phyloP scores from a whole-genome alignment of 2,888 invertebrate genomes.

The Notocelia uddmanniana region DNA sequence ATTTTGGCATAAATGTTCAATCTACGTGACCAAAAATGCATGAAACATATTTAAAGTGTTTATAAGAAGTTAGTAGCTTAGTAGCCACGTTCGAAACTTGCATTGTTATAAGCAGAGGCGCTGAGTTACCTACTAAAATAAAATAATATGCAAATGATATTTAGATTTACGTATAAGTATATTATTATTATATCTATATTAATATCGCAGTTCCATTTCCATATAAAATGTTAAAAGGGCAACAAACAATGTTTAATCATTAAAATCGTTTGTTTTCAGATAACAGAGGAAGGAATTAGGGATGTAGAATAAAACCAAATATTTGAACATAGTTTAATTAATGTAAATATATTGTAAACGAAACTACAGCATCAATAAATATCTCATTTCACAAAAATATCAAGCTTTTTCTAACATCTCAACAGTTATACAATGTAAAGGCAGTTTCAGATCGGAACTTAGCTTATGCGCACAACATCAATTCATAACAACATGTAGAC shows the following conservation, averaged over 20 bases:
- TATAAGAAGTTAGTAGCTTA: no score
- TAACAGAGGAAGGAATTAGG: constrained; percentile 81
- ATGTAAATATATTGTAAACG: constrained; percentile 81
- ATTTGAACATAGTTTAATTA: constrained; percentile 81
- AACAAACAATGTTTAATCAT: neutral
- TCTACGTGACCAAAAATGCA: neutral
- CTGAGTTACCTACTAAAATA: no score
- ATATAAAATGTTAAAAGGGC: no score
- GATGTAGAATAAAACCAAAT: constrained; percentile 66
- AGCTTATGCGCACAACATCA: constrained; percentile 55
- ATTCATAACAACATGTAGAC: constrained; percentile 57
- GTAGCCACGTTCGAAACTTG: no score
- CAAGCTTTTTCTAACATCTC: constrained; percentile 76
- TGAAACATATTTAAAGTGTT: neutral
- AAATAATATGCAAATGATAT: no score
- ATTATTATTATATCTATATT: no score
- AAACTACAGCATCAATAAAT: constrained; percentile 86
- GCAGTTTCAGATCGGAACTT: constrained; percentile 74
- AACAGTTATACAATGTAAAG: constrained; percentile 80
- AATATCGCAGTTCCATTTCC: no score
- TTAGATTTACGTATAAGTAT: no score
- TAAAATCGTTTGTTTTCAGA: constrained; percentile 66
- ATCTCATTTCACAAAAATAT: constrained; percentile 84
- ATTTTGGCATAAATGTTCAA: no score
- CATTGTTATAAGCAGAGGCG: no score